Percentiles rank a stretch among this genome's conserved stretches.
These are phyloP conservation scores for Octonoba sinensis DNA, from an alignment of 2,888 invertebrate species.

Conservation along the genomic window DNA sequence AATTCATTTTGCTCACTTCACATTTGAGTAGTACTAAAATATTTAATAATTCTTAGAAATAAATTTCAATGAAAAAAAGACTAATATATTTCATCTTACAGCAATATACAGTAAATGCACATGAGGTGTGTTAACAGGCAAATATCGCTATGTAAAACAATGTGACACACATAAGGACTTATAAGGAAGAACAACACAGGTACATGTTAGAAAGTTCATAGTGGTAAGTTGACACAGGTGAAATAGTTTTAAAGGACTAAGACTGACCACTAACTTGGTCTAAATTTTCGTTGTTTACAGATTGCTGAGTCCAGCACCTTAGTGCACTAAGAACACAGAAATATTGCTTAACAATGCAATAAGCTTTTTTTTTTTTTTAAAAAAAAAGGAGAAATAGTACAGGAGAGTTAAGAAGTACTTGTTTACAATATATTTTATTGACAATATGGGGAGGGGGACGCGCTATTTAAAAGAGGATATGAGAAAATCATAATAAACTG, in stretches of 20 bases:
- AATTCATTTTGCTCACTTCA: no score
- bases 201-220: constrained; percentile 36
- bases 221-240: constrained; percentile 50
- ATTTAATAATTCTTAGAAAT: no score
- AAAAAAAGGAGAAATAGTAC: background rate
- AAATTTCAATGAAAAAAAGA: background rate
- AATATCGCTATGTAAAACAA: constrained; percentile 54
- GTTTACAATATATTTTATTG: no score
- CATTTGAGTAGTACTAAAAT: no score
- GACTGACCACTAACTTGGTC: constrained; percentile 60
- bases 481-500: no score
- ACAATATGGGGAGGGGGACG: no score
- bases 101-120: constrained; percentile 61
- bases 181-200: constrained; percentile 19
- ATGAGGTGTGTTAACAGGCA: constrained; percentile 61
- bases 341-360: constrained; percentile 32
- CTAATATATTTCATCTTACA: constrained; percentile 31
- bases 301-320: constrained; percentile 65
- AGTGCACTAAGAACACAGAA: constrained; percentile 62
- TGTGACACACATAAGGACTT: constrained; percentile 40
- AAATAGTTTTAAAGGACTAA: constrained; percentile 49
- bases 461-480: no score
- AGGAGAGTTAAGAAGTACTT: background rate
- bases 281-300: constrained; percentile 65
- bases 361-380: no score